Evolutionary conservation across 1,140 invertebrate species (phyloP).

Genomic region (Nebria ingens): DNA sequence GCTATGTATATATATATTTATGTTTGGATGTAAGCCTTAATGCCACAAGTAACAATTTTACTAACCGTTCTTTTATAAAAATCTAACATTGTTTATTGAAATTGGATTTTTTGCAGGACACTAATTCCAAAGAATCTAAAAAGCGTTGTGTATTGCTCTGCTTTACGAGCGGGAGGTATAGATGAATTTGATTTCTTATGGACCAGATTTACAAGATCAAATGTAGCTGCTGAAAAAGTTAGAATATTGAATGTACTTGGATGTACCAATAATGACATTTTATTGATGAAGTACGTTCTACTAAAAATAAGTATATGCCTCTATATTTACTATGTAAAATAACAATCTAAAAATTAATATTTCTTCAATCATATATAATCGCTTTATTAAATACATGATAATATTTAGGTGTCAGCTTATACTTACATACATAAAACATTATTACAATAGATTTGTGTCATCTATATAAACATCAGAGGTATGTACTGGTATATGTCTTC

Average conservation of each 20-base stretch:
- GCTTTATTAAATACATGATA: no score
- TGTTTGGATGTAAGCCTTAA: no score
- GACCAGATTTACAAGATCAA: slow-evolving; percentile 35
- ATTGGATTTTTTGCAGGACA: neutral
- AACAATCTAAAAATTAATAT: neutral
- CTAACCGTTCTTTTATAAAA: no score
- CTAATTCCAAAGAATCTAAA: slow-evolving; percentile 44
- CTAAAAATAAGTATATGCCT: slow-evolving; percentile 15
- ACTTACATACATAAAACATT: no score
- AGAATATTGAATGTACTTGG: slow-evolving; percentile 46
- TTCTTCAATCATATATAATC: no score
- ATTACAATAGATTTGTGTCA: no score
- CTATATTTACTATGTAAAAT: slow-evolving; percentile 1
- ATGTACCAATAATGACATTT: slow-evolving; percentile 38
- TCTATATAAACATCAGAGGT: no score
- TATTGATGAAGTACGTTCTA: slow-evolving; percentile 40
- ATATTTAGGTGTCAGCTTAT: no score
- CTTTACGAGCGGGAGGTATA: slow-evolving; percentile 35
- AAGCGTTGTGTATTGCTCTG: slow-evolving; percentile 46
- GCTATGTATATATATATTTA: no score
- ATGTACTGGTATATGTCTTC: no score
- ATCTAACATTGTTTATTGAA: no score
- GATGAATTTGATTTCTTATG: slow-evolving; percentile 42
- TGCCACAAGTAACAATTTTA: no score
- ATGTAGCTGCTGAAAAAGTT: slow-evolving; percentile 42